Conservation (phyloP, 2,797 vertebrate species). For the Clarias pachynema region DNA sequence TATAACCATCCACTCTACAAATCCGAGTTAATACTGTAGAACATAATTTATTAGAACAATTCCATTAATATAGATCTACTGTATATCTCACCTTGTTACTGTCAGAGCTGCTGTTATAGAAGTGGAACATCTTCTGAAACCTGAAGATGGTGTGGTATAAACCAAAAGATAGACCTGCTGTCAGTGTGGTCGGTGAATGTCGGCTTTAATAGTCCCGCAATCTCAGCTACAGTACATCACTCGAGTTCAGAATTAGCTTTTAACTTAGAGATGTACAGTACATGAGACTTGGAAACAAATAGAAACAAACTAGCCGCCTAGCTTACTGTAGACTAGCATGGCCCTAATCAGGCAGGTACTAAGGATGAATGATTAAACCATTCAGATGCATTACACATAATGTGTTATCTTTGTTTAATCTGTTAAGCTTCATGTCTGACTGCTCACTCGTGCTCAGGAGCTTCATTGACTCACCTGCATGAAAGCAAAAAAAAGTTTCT, state of each 20-base stretch:
- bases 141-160: neutral
- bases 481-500: neutral
- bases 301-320: neutral
- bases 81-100: neutral
- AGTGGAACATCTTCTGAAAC: neutral
- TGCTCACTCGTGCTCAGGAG: neutral
- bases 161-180: constrained; percentile 2
- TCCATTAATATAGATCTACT: neutral
- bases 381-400: neutral
- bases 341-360: neutral
- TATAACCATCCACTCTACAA: neutral
- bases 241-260: neutral
- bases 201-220: neutral
- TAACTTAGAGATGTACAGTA: neutral
- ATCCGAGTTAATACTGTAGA: neutral
- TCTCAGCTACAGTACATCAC: neutral
- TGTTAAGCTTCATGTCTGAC: constrained; percentile 11
- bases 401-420: neutral
- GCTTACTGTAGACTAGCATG: neutral
- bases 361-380: no score
- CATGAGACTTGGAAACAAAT: neutral
- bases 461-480: neutral
- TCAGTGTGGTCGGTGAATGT: neutral
- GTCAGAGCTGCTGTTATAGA: neutral
- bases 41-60: neutral